Evolutionary conservation across 23 tunicate genomes (phyloP).

Genomic region (Trididemnum miniatum): DNA sequence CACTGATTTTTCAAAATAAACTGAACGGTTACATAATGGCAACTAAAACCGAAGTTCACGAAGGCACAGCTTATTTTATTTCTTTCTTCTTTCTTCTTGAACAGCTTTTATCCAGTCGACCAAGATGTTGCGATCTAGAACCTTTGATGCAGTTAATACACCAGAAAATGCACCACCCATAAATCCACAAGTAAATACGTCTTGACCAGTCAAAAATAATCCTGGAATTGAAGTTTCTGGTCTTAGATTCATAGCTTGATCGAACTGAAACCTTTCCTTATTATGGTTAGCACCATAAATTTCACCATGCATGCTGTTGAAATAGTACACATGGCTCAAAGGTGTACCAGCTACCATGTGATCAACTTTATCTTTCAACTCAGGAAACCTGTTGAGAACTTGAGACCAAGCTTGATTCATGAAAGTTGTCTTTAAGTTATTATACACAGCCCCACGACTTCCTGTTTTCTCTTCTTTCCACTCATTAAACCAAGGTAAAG

Average conservation of each 20-base stretch:
- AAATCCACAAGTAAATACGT: slow-evolving; percentile 36
- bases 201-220: slow-evolving; percentile 62
- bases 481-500: slow-evolving; percentile 73
- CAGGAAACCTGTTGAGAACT: slow-evolving; percentile 57
- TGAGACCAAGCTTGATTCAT: slow-evolving; percentile 71
- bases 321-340: slow-evolving; percentile 66
- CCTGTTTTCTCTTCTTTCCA: slow-evolving; percentile 55
- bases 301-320: slow-evolving; percentile 76
- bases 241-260: slow-evolving; percentile 46
- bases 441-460: slow-evolving; percentile 53
- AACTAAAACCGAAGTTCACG: too few species aligned
- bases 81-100: slow-evolving; percentile 34
- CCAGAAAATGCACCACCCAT: slow-evolving; percentile 73
- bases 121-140: slow-evolving; percentile 41
- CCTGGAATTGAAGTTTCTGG: slow-evolving; percentile 69
- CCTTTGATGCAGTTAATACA: slow-evolving; percentile 58
- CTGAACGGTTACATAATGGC: too few species aligned
- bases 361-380: slow-evolving; percentile 64
- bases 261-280: slow-evolving; percentile 50
- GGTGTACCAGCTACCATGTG: slow-evolving; percentile 71
- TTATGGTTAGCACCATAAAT: slow-evolving; percentile 80
- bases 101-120: slow-evolving; percentile 42
- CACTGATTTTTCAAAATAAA: too few species aligned
- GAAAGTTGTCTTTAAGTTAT: slow-evolving; percentile 48
- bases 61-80: too few species aligned